A percentile compares a stretch with the other conserved stretches of the same genome.
Evolutionary conservation across 2,797 vertebrate species (phyloP).

Genomic region (Spheniscus humboldti): DNA sequence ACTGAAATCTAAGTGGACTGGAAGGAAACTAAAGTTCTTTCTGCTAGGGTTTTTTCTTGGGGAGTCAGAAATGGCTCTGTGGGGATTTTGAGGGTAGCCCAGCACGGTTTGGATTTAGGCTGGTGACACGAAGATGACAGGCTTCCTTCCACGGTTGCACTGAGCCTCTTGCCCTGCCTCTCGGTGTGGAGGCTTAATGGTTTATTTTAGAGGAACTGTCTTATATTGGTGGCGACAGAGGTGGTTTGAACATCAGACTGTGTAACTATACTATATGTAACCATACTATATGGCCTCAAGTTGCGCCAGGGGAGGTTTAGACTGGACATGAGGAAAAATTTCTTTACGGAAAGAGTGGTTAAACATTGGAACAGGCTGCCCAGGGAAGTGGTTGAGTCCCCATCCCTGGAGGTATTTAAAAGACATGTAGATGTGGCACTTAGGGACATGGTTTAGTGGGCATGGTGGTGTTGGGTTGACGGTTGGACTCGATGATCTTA

Average conservation of each 20-base stretch:
- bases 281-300: too few species aligned
- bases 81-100: not conserved
- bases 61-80: not conserved
- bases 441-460: too few species aligned
- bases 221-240: not conserved
- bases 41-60: not conserved
- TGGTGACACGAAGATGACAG: not conserved
- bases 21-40: not conserved
- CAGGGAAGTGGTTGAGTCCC: too few species aligned
- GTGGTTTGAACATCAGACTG: not conserved
- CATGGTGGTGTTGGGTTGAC: too few species aligned
- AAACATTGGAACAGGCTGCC: too few species aligned
- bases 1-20: not conserved
- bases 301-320: too few species aligned
- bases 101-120: accelerated
- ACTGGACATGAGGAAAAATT: too few species aligned
- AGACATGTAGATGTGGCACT: too few species aligned
- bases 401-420: too few species aligned
- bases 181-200: not conserved
- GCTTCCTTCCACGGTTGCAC: not conserved
- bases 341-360: too few species aligned
- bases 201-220: not conserved
- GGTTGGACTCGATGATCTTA: too few species aligned
- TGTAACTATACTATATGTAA: not conserved
- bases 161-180: not conserved